Percentiles rank a stretch among this genome's conserved stretches.
Conservation (phyloP, 1,140 invertebrate genomes). For the Aphidius ervi region DNA sequence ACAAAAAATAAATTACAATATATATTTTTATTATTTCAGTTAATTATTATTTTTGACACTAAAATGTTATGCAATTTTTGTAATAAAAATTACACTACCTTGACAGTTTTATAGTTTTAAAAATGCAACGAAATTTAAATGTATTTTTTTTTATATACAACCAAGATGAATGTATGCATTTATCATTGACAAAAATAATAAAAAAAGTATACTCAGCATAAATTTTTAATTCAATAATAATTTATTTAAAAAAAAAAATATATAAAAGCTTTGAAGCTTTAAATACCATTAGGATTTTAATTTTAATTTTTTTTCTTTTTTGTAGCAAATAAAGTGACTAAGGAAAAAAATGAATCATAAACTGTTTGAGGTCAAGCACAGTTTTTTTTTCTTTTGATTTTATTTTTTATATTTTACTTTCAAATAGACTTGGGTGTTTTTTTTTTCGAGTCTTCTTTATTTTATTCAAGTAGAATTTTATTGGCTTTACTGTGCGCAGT, state of each 20-base stretch:
- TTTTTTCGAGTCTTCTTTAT: background rate
- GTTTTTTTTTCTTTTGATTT: background rate
- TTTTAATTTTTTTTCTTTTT: slow-evolving; percentile 1
- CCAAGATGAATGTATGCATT: too few relatives aligned
- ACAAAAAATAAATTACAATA: background rate
- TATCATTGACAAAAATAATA: too few relatives aligned
- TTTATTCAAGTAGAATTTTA: slow-evolving; percentile 11
- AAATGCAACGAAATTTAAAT: too few relatives aligned
- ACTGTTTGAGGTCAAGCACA: background rate
- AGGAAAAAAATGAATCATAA: slow-evolving; percentile 1
- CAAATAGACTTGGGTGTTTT: too few relatives aligned
- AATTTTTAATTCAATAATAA: background rate
- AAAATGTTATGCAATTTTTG: background rate
- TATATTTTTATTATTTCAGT: background rate
- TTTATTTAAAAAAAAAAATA: background rate
- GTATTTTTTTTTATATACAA: too few relatives aligned
- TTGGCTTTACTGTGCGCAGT: slow-evolving; percentile 6
- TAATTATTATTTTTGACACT: background rate
- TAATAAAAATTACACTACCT: too few relatives aligned
- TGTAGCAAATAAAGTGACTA: background rate
- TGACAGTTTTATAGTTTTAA: too few relatives aligned
- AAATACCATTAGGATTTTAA: background rate
- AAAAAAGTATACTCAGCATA: too few relatives aligned
- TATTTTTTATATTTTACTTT: background rate
- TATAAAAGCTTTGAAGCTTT: background rate